Evolutionary conservation across 2,797 vertebrate species (phyloP).

Genomic region (Myotis planiceps): DNA sequence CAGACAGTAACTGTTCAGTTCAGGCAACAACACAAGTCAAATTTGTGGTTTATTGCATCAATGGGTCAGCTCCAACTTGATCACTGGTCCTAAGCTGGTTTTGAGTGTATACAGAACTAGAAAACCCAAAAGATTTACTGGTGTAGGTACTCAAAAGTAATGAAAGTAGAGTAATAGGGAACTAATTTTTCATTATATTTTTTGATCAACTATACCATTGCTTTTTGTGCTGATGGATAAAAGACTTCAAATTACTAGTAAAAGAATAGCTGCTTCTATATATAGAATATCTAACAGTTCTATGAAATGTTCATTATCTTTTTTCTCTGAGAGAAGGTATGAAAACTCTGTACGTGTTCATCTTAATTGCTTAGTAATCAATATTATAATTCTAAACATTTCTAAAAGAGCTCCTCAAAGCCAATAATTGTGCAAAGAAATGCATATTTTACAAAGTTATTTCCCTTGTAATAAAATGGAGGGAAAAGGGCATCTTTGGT

Average conservation of each 20-base stretch:
- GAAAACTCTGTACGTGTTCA: neutral
- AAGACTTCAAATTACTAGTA: neutral
- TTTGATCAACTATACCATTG: neutral
- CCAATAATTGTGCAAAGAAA: neutral
- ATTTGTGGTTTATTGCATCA: neutral
- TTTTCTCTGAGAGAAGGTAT: neutral
- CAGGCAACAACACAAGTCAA: neutral
- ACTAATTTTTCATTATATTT: neutral
- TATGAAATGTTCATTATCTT: neutral
- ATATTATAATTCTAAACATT: neutral
- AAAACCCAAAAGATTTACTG: slow-evolving; percentile 13
- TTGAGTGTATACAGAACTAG: neutral
- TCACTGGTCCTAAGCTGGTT: neutral
- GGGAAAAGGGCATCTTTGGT: neutral
- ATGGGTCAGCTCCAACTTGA: neutral
- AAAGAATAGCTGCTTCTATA: neutral
- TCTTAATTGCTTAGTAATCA: neutral
- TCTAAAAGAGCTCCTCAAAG: neutral
- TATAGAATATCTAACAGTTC: neutral
- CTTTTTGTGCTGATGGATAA: neutral
- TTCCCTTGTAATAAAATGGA: neutral
- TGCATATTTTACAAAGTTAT: neutral
- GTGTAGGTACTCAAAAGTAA: neutral
- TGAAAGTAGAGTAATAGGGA: neutral
- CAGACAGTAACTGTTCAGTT: neutral